These are phyloP conservation scores for Diaperis boleti DNA, from an alignment of 2,888 invertebrate species.

Conservation along the genomic window DNA sequence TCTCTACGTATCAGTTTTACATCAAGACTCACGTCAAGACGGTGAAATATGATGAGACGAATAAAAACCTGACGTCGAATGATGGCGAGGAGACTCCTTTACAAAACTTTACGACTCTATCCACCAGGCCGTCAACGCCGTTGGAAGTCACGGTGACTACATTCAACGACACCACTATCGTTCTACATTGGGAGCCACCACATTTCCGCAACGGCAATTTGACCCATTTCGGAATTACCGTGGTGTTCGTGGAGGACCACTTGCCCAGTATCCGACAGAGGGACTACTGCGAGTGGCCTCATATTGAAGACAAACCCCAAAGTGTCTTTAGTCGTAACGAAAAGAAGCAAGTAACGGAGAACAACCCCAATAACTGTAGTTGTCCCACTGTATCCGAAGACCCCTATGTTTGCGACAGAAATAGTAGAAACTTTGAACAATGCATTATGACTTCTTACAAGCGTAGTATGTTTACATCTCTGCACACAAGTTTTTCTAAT, in stretches of 20 bases:
- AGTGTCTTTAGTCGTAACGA: no score
- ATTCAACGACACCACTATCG: constrained; percentile 61
- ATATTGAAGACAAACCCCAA: no score
- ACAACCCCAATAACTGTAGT: constrained; percentile 1
- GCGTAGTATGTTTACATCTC: no score
- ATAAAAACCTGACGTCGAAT: constrained; percentile 62
- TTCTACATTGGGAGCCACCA: constrained; percentile 74
- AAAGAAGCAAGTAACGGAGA: no score
- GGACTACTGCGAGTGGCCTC: constrained; percentile 53
- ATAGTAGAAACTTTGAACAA: not conserved
- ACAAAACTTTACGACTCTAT: constrained; percentile 75
- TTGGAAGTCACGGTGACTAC: constrained; percentile 55
- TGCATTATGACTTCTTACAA: constrained; percentile 6
- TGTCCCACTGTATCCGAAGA: constrained; percentile 1
- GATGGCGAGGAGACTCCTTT: constrained; percentile 73
- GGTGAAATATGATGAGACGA: no score
- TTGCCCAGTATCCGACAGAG: constrained; percentile 43
- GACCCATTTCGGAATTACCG: constrained; percentile 61
- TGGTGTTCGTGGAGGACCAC: constrained; percentile 49
- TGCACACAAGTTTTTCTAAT: no score
- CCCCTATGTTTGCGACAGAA: not conserved
- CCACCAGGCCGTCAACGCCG: constrained; percentile 69
- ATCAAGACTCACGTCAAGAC: constrained; percentile 68
- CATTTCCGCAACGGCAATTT: constrained; percentile 60
- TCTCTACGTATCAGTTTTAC: constrained; percentile 80